Conservation (phyloP, 2,113 vertebrate genomes). For the Rafetus swinhoei region DNA sequence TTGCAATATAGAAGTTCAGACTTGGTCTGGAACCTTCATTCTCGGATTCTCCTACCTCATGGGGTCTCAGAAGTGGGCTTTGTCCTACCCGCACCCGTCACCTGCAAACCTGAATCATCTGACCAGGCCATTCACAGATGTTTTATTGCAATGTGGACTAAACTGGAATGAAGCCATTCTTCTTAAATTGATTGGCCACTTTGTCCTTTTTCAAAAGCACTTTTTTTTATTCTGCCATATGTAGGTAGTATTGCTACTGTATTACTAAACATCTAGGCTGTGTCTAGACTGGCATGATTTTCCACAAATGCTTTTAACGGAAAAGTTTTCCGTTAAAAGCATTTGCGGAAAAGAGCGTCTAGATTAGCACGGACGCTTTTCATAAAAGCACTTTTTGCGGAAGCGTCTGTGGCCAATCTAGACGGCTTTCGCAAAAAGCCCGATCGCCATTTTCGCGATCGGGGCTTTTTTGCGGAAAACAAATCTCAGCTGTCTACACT, state of each 20-base stretch:
- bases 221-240: background rate
- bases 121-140: background rate
- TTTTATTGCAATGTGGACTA: background rate
- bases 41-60: background rate
- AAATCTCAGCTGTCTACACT: too few species aligned
- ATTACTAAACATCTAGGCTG: background rate
- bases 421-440: too few species aligned
- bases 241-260: background rate
- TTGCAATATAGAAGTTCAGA: background rate
- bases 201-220: background rate
- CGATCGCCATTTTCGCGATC: too few species aligned
- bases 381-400: too few species aligned
- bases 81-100: too few species aligned
- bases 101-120: background rate
- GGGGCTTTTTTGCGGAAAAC: too few species aligned
- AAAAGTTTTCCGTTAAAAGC: too few species aligned
- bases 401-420: too few species aligned
- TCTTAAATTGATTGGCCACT: background rate
- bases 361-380: too few species aligned
- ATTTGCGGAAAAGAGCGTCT: too few species aligned
- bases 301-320: too few species aligned
- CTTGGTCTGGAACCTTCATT: background rate
- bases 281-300: too few species aligned
- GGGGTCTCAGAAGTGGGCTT: background rate
- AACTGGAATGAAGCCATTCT: background rate